Percentiles rank a stretch among this genome's conserved stretches.
These are phyloP conservation scores for Entomobrya multifasciata DNA, from an alignment of 2,888 invertebrate species.

Conservation along the genomic window DNA sequence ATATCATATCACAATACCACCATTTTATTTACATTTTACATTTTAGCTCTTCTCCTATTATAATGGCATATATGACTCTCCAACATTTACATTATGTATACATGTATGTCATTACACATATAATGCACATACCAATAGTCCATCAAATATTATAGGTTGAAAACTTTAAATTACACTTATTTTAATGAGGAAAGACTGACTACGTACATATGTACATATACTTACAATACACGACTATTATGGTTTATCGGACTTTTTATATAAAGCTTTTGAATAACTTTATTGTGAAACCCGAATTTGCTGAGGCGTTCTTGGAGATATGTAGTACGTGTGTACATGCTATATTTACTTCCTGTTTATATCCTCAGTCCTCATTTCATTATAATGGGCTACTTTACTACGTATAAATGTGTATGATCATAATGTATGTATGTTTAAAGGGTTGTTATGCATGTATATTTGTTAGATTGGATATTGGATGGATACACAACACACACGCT, in stretches of 20 bases:
- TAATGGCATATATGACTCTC: not conserved
- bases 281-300: not conserved
- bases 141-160: conserved; percentile 4
- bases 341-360: conserved; percentile 57
- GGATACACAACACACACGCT: not conserved
- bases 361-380: not conserved
- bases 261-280: not conserved
- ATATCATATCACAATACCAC: not conserved
- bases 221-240: too few species aligned
- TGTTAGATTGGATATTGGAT: too few species aligned
- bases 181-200: conserved; percentile 17
- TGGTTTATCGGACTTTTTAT: conserved; percentile 6
- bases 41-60: not conserved
- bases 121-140: too few species aligned
- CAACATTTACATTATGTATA: not conserved
- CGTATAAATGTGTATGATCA: too few species aligned
- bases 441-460: too few species aligned
- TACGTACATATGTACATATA: not conserved
- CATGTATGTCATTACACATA: not conserved
- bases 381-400: too few species aligned
- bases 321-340: too few species aligned
- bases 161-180: conserved; percentile 29
- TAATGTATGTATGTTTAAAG: too few species aligned
- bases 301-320: conserved; percentile 8
- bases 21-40: conserved; percentile 25